phyloP scores from a whole-genome alignment of 2,113 vertebrate genomes.

The Ictalurus furcatus region DNA sequence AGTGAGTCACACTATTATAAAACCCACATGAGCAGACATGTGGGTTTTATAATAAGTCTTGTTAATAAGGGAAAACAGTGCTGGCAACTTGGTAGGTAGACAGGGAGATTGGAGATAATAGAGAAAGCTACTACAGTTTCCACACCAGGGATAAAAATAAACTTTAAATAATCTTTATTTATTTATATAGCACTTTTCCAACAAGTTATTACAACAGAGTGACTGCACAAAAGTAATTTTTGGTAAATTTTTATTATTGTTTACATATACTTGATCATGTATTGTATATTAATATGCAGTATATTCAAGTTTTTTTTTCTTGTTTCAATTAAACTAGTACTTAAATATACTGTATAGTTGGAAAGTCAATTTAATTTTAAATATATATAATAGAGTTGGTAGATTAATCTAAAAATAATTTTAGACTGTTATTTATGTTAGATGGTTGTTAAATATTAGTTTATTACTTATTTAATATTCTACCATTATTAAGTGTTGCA shows the following conservation, averaged over 20 bases:
- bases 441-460: not conserved
- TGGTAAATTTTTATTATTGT: constrained; percentile 27
- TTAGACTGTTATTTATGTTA: not conserved
- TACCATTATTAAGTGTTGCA: not conserved
- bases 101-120: constrained; percentile 61
- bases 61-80: constrained; percentile 59
- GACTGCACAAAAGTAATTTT: not conserved
- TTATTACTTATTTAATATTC: not conserved
- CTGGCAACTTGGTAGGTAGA: constrained; percentile 62
- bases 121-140: constrained; percentile 63
- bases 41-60: constrained; percentile 57
- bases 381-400: not conserved
- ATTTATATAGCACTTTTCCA: constrained; percentile 40
- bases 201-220: not conserved
- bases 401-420: not conserved
- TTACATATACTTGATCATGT: constrained; percentile 43
- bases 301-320: constrained; percentile 41
- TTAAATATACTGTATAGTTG: not conserved
- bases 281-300: constrained; percentile 17
- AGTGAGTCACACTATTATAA: constrained; percentile 3
- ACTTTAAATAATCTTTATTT: constrained; percentile 65
- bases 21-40: not conserved
- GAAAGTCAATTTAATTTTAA: not conserved
- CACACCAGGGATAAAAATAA: constrained; percentile 50
- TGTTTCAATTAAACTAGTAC: not conserved